phyloP scores from a whole-genome alignment of 2,797 vertebrate species.

The Momotus momota region DNA sequence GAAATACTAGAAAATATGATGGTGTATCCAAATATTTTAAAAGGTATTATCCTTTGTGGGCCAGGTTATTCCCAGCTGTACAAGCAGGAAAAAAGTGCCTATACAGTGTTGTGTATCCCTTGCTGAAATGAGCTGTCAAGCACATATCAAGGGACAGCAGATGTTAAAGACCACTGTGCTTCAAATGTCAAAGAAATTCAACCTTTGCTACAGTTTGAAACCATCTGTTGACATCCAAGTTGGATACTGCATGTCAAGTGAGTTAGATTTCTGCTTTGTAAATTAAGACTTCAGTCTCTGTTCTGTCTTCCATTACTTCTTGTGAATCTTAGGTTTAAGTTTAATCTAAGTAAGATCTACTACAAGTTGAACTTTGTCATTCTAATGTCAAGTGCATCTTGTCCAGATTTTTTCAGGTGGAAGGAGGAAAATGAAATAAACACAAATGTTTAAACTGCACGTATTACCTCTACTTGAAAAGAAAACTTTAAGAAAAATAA shows the following conservation, averaged over 20 bases:
- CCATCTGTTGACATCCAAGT: slow-evolving; percentile 53
- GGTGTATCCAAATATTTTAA: neutral
- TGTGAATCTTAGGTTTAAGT: neutral
- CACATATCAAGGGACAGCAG: slow-evolving; percentile 49
- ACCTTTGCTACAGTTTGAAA: slow-evolving; percentile 49
- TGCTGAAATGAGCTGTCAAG: slow-evolving; percentile 63
- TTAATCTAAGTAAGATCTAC: neutral
- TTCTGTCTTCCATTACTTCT: neutral
- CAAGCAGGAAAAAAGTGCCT: neutral
- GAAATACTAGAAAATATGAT: neutral
- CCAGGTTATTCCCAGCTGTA: slow-evolving; percentile 5
- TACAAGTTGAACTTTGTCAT: neutral
- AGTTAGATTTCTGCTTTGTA: neutral
- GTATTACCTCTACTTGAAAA: neutral
- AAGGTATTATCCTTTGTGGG: neutral
- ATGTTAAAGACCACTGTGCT: slow-evolving; percentile 59
- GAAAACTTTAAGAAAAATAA: neutral
- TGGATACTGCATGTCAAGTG: slow-evolving; percentile 39
- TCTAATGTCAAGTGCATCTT: neutral
- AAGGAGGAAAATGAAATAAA: neutral
- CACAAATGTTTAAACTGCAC: neutral
- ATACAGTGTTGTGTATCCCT: neutral
- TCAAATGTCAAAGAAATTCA: slow-evolving; percentile 68
- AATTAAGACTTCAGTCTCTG: neutral
- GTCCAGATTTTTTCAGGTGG: neutral